Evolutionary conservation across 2,888 invertebrate genomes (phyloP).

Genomic region (Dilophus febrilis): DNA sequence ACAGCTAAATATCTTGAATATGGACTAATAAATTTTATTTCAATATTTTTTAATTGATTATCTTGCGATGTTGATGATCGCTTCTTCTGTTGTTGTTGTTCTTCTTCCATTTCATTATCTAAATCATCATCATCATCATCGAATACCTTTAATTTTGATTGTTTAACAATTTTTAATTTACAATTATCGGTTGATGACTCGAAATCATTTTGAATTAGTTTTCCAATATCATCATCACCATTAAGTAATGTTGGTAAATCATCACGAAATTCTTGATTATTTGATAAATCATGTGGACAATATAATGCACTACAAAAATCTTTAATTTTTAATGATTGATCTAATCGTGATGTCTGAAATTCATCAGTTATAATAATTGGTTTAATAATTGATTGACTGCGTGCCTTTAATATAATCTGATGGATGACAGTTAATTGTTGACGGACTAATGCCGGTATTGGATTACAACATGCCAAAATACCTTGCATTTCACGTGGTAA

Average conservation of each 20-base stretch:
- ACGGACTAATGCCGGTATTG: conserved; percentile 59
- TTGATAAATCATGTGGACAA: conserved; percentile 44
- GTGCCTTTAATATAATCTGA: conserved; percentile 49
- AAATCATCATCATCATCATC: background rate
- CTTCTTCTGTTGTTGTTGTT: conserved; percentile 3
- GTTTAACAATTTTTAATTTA: too few relatives aligned
- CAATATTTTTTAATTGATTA: too few relatives aligned
- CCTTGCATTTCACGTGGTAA: conserved; percentile 87
- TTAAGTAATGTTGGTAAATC: conserved; percentile 36
- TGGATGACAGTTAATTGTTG: conserved; percentile 37
- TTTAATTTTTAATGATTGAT: conserved; percentile 16
- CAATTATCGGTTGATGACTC: too few relatives aligned
- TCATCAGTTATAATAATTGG: conserved; percentile 34
- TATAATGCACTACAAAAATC: conserved; percentile 37
- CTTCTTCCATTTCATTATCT: too few relatives aligned
- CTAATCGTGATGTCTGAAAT: conserved; percentile 21
- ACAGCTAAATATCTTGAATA: conserved; percentile 45
- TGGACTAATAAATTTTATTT: conserved; percentile 37
- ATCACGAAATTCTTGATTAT: conserved; percentile 34
- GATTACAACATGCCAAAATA: conserved; percentile 81
- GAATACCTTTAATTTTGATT: too few relatives aligned
- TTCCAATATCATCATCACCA: conserved; percentile 2
- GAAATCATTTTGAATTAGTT: background rate
- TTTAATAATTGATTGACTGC: conserved; percentile 48
- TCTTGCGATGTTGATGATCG: too few relatives aligned